phyloP scores from a whole-genome alignment of 2,797 vertebrate species.

The Ctenochaetus hawaiiensis region DNA sequence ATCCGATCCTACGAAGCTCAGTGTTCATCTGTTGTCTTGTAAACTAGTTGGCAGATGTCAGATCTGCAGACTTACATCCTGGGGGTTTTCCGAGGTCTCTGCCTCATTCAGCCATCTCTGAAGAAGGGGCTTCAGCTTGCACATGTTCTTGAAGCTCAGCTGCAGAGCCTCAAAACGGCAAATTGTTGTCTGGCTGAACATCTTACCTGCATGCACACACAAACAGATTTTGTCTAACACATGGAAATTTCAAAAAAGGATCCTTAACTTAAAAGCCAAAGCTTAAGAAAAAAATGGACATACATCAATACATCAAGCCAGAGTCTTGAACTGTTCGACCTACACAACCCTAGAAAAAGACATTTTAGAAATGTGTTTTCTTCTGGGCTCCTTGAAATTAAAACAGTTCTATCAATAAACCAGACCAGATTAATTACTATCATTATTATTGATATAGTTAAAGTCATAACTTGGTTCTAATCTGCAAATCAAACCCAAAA shows the following conservation, averaged over 20 bases:
- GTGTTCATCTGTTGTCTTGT: constrained; percentile 59
- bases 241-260: background rate
- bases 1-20: background rate
- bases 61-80: constrained; percentile 83
- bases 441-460: background rate
- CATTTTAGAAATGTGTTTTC: background rate
- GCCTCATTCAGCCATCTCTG: constrained; percentile 88
- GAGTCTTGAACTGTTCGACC: too few relatives aligned
- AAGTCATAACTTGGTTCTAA: background rate
- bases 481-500: background rate
- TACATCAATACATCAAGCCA: fast-evolving
- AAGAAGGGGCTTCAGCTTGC: constrained; percentile 88
- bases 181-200: constrained; percentile 91
- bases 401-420: background rate
- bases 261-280: too few relatives aligned
- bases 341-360: too few relatives aligned
- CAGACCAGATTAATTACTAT: background rate
- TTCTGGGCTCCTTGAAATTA: background rate
- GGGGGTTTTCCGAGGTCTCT: constrained; percentile 85
- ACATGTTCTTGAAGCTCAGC: constrained; percentile 90
- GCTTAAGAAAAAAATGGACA: too few relatives aligned
- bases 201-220: constrained; percentile 78
- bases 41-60: constrained; percentile 61
- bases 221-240: background rate
- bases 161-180: constrained; percentile 89